Evolutionary conservation across 2,888 invertebrate species (phyloP).

Genomic region (Tetranychus piercei): DNA sequence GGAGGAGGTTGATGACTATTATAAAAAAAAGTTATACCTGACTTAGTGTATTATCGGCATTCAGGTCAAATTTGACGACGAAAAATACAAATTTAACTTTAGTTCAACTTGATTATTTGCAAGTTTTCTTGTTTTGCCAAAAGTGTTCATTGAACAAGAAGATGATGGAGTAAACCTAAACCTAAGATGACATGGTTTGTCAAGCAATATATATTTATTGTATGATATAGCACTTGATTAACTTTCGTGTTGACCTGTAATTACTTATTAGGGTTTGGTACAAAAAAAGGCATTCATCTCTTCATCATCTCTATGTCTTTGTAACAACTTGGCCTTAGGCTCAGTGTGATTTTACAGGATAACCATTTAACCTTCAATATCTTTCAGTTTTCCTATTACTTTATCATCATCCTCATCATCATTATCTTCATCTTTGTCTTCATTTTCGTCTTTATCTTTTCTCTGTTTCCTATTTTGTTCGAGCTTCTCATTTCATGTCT

Average conservation of each 20-base stretch:
- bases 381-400: background rate
- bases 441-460: too few species aligned
- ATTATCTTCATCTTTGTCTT: background rate
- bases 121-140: too few species aligned
- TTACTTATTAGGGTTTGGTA: slow-evolving; percentile 1
- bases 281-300: background rate
- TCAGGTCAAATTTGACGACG: too few species aligned
- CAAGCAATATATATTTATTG: background rate
- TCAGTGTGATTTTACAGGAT: background rate
- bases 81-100: too few species aligned
- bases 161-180: background rate
- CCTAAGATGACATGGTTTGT: background rate
- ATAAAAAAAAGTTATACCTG: too few species aligned
- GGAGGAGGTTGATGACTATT: too few species aligned
- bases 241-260: background rate
- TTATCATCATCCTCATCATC: background rate
- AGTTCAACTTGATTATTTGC: too few species aligned
- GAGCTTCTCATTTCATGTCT: too few species aligned
- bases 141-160: background rate
- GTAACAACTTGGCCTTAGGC: background rate
- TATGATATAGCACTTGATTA: background rate
- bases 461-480: too few species aligned
- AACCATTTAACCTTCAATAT: background rate
- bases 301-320: background rate
- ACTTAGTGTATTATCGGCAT: too few species aligned